phyloP scores from a whole-genome alignment of 2,888 invertebrate species.

The Lumbricus terrestris region DNA sequence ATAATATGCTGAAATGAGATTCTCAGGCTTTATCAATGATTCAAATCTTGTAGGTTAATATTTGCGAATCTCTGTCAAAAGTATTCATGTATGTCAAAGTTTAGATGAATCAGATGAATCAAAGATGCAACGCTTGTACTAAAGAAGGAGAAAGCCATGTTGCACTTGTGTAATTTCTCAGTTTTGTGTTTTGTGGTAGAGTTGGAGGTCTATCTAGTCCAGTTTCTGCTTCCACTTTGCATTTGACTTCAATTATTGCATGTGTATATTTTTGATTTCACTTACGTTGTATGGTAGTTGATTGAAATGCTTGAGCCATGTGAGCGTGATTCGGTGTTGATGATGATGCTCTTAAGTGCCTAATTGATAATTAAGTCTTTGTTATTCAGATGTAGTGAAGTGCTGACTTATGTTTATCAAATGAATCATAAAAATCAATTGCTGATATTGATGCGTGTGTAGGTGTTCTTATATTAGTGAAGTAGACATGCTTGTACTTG shows the following conservation, averaged over 20 bases:
- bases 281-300: not conserved
- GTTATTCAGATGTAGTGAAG: not conserved
- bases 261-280: not conserved
- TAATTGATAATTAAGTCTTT: too few relatives aligned
- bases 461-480: not conserved
- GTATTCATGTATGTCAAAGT: not conserved
- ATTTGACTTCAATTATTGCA: not conserved
- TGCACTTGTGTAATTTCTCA: conserved; percentile 3
- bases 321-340: not conserved
- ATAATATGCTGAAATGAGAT: not conserved
- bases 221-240: not conserved
- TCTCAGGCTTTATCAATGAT: not conserved
- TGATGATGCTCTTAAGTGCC: not conserved
- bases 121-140: not conserved
- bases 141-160: not conserved
- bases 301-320: not conserved
- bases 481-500: not conserved
- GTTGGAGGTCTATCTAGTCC: conserved; percentile 3
- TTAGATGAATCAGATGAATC: not conserved
- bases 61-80: not conserved
- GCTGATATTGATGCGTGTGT: not conserved
- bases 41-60: not conserved
- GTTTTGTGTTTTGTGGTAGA: not conserved
- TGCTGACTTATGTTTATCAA: not conserved
- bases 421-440: conserved; percentile 3